Evolutionary conservation across 2,888 invertebrate species (phyloP).

Genomic region (Sisyra terminalis): DNA sequence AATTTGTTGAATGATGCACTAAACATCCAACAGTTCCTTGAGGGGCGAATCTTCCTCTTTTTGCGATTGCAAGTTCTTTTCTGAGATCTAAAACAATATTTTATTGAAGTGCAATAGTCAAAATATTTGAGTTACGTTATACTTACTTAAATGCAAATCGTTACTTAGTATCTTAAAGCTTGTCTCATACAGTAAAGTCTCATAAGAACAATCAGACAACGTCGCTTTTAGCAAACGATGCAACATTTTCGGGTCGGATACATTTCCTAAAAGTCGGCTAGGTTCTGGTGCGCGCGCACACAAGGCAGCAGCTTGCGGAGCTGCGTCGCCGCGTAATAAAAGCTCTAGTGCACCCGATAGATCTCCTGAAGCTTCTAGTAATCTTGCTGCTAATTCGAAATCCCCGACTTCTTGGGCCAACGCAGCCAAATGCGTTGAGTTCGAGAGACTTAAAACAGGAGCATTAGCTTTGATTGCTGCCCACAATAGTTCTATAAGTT

Average conservation of each 20-base stretch:
- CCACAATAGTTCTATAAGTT: conserved; percentile 46
- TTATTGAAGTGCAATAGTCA: background rate
- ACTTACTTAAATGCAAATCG: conserved; percentile 43
- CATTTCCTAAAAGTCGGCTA: conserved; percentile 38
- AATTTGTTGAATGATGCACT: too few relatives aligned
- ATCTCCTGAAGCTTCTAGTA: conserved; percentile 60
- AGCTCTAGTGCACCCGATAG: conserved; percentile 53
- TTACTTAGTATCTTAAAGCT: conserved; percentile 47
- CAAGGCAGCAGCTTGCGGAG: conserved; percentile 23
- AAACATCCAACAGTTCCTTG: too few relatives aligned
- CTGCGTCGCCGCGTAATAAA: conserved; percentile 28
- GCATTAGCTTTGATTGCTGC: conserved; percentile 34
- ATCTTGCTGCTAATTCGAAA: conserved; percentile 50
- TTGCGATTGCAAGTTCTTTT: background rate
- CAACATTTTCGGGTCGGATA: conserved; percentile 40
- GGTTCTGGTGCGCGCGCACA: conserved; percentile 37
- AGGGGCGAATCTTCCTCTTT: background rate
- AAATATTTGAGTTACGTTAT: conserved; percentile 3
- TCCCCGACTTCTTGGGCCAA: conserved; percentile 18
- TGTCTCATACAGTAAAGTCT: conserved; percentile 51
- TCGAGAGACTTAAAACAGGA: conserved; percentile 14
- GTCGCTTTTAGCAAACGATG: conserved; percentile 46
- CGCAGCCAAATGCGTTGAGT: conserved; percentile 1
- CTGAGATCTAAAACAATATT: background rate
- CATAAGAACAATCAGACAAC: conserved; percentile 59